Evolutionary conservation across 2,888 invertebrate genomes (phyloP), one percentile per base, ranked within the genome.

Genomic region (Malthinus seriepunctatus): DNA sequence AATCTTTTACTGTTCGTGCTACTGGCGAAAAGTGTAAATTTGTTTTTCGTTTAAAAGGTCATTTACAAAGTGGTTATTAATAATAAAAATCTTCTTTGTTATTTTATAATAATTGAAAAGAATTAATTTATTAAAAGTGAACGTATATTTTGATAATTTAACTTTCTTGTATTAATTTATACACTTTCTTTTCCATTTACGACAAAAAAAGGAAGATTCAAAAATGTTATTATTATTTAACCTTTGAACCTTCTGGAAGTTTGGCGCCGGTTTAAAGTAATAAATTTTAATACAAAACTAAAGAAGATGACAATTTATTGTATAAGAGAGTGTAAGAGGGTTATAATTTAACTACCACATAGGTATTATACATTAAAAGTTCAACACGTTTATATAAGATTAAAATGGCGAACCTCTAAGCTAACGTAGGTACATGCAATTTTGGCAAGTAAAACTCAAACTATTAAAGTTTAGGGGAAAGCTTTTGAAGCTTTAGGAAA

Each of bases 391-490:
- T 46, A 46, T 23, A 23, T 35, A 52, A 46, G 52, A 44, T 32
- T 46, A 46, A 52, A 52, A 52, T 15, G 33, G 46, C 39, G 33
- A 23, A 38, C 32, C 15, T 38, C 15, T 23, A 23, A 47, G 47
- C 39, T 47, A 47, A 47, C 38, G 54, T 51, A 15, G 31, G 39
- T 55, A 23, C 33, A 48, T 47, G 59, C 54, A 54, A 51, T 48
- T 59, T 59, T 54, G 49, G 49, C 35, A 52, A 52, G 33, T 57
- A 32, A 23, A 38, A 56, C 54, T 54, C 48, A 49, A 55, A 55
- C 49, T 23, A 49, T 48, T 45, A 50, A 55, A 55, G 49, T 55
- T 55, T 50, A 31, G 35, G 44, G 32, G 23, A 23, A 48, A 55
- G 55, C 55, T 50, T 23, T 54, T 52, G 51, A 35, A 39, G 51